Evolutionary conservation across 1,140 invertebrate species (phyloP).

Genomic region (Diachasmimorpha longicaudata): DNA sequence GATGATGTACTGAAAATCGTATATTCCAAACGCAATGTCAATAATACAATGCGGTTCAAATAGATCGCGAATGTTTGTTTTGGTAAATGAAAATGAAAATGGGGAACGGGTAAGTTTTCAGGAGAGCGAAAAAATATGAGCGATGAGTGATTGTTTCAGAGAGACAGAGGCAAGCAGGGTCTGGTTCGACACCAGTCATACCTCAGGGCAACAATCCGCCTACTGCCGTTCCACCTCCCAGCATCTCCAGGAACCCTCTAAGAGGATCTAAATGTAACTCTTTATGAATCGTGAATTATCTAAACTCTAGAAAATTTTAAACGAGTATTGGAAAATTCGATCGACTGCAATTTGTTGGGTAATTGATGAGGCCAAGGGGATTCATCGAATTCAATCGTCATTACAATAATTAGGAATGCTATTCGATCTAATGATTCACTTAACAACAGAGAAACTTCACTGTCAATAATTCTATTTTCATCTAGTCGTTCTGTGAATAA

Average conservation of each 20-base stretch:
- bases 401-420: not conserved
- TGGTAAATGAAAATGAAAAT: constrained; percentile 14
- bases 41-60: not conserved
- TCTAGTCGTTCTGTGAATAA: not conserved
- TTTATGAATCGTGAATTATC: constrained; percentile 49
- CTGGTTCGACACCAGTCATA: constrained; percentile 61
- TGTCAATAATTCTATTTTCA: not conserved
- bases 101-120: not conserved
- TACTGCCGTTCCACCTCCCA: constrained; percentile 61
- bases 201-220: constrained; percentile 60
- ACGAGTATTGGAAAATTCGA: not conserved
- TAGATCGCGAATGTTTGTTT: not conserved
- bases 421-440: not conserved
- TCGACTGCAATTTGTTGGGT: not conserved
- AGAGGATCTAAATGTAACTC: constrained; percentile 82
- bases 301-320: constrained; percentile 14
- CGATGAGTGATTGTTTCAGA: constrained; percentile 62
- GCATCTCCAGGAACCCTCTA: constrained; percentile 74
- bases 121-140: constrained; percentile 51
- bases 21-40: constrained; percentile 12
- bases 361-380: not conserved
- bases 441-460: not conserved
- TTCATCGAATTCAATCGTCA: not conserved
- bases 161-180: constrained; percentile 62
- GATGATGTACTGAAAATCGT: constrained; percentile 31